Evolutionary conservation across 2,888 invertebrate genomes (phyloP).

Genomic region (Rhagonycha lutea): DNA sequence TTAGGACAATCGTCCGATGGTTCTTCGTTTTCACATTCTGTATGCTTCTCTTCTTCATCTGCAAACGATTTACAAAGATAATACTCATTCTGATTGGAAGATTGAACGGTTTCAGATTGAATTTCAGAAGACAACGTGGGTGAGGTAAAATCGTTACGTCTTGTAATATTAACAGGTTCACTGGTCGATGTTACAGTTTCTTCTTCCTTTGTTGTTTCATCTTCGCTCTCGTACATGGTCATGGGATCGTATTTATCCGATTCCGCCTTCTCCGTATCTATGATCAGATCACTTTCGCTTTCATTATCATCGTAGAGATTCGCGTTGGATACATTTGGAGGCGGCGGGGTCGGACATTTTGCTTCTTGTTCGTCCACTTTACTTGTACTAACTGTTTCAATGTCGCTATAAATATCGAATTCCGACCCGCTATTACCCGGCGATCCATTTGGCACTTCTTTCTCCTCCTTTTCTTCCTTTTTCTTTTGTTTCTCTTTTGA

Average conservation of each 20-base stretch:
- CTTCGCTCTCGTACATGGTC: slow-evolving; percentile 51
- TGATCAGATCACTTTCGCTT: slow-evolving; percentile 63
- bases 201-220: slow-evolving; percentile 36
- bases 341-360: slow-evolving; percentile 11
- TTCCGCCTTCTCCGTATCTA: slow-evolving; percentile 54
- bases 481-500: slow-evolving; percentile 32
- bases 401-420: slow-evolving; percentile 67
- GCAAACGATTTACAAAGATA: slow-evolving; percentile 20
- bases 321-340: slow-evolving; percentile 1
- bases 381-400: slow-evolving; percentile 57
- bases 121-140: slow-evolving; percentile 36
- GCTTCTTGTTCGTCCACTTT: slow-evolving; percentile 43
- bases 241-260: slow-evolving; percentile 63
- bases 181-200: slow-evolving; percentile 33
- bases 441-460: slow-evolving; percentile 35
- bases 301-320: slow-evolving; percentile 20
- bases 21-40: slow-evolving; percentile 59
- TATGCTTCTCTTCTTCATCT: slow-evolving; percentile 57
- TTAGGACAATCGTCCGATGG: slow-evolving; percentile 78
- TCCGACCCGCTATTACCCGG: slow-evolving; percentile 53
- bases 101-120: slow-evolving; percentile 45
- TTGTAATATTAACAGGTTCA: slow-evolving; percentile 15
- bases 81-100: slow-evolving; percentile 36
- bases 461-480: slow-evolving; percentile 34
- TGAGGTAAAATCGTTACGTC: slow-evolving; percentile 15